phyloP scores from a whole-genome alignment of 2,888 invertebrate species.

The Gymnocheta viridis region DNA sequence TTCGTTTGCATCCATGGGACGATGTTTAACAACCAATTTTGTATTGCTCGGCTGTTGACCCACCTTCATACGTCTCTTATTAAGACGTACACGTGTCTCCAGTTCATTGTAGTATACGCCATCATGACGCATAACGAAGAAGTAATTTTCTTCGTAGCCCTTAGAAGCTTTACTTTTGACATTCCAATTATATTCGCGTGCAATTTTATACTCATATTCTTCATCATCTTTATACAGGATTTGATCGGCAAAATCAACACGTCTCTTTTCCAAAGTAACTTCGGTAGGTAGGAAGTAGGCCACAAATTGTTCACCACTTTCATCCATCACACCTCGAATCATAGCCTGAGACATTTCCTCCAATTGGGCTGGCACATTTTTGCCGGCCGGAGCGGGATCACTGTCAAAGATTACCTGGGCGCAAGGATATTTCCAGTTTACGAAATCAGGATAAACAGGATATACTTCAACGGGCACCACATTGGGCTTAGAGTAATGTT shows the following conservation, averaged over 20 bases:
- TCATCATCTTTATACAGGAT: conserved; percentile 93
- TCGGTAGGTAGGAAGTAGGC: conserved; percentile 98
- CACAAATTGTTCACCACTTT: conserved; percentile 99
- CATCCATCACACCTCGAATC: conserved; percentile 99
- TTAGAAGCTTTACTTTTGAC: conserved; percentile 98
- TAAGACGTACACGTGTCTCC: conserved; percentile 96
- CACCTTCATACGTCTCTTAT: conserved; percentile 92
- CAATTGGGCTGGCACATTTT: conserved; percentile 92
- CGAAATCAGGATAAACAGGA: conserved; percentile 97
- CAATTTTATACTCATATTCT: conserved; percentile 98
- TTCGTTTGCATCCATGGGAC: conserved; percentile 92
- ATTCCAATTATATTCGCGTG: conserved; percentile 99
- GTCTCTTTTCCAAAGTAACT: conserved; percentile 94
- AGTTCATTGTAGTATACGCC: conserved; percentile 97
- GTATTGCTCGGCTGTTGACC: conserved; percentile 84
- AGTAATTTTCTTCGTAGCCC: conserved; percentile 98
- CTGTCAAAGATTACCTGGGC: conserved; percentile 99
- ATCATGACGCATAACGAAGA: conserved; percentile 94
- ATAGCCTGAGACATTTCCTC: conserved; percentile 99
- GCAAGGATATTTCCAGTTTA: conserved; percentile 98
- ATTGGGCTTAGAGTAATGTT: conserved; percentile 98
- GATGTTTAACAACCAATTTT: conserved; percentile 92
- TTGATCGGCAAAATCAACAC: conserved; percentile 89
- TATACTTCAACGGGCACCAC: conserved; percentile 94
- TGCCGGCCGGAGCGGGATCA: conserved; percentile 96